Base-by-base conservation (phyloP, 2,113 vertebrate species). In the Phylloscopus trochiloides region DNA sequence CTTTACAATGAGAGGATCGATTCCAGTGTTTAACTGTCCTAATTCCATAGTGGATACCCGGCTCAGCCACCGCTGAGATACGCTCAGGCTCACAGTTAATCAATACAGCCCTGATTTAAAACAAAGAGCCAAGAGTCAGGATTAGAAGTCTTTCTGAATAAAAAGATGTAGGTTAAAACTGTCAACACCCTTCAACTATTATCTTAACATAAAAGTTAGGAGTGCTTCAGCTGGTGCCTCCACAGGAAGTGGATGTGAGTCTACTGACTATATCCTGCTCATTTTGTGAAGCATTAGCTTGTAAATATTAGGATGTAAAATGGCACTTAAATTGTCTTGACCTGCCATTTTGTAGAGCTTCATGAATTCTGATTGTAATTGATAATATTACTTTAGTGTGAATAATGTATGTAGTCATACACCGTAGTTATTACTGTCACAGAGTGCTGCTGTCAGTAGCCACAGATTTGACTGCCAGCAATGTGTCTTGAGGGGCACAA, bases 1-100 rank as follows among this genome's bases (percentile, higher is more conserved):
- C 92, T 43, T 93, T 91, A 96, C 97, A 94, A 96, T 95, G 92
- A 86, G 88, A 94, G 92, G 97, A 98, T 98, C 97, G 97, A 98
- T 98, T 97, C 94, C 96, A 91, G 97, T 98, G 98, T 98, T 98
- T 98, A 98, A 98, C 97, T 98, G 97, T 98, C 97, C 98, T 98
- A 97, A 98, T 98, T 98, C 98, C 97, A 94, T 38, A 81, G 97
- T 88, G 97, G 94, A 96, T 97, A 95, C 97, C 97, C 89, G 45
- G 80, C 95, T 96, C 97, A 96, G 97, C 92, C 97, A 97, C 97
- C 29, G 36, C 96, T 97, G 97, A 97, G 97, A 93, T 75, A 58
- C 9, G 84, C 88, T 97, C 87, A 55, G 92, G 45, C 97, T 97
- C 97, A 96, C 90, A 75, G 95, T 87, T 97, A 97, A 98, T 98